phyloP scores from a whole-genome alignment of 2,888 invertebrate species.

The Chelonus formosanus region DNA sequence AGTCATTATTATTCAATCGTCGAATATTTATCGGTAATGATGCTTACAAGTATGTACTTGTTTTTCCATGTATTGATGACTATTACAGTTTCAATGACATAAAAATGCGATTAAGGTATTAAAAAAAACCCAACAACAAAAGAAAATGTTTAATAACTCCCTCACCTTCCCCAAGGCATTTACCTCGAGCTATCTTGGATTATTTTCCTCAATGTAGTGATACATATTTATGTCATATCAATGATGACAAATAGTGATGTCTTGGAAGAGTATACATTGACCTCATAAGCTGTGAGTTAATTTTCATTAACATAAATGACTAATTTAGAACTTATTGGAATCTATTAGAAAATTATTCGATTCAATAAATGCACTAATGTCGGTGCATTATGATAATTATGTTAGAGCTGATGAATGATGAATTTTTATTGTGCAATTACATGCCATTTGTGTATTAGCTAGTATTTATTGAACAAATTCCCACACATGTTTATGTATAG shows the following conservation, averaged over 20 bases:
- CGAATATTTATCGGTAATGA: not conserved
- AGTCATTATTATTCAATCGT: conserved; percentile 1
- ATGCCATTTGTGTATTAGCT: conserved; percentile 10
- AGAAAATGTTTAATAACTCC: not conserved
- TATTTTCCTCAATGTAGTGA: not conserved
- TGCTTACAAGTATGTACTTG: not conserved
- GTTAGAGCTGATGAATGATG: too few relatives aligned
- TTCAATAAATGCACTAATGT: too few relatives aligned
- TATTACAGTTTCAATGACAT: not conserved
- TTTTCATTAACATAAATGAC: not conserved
- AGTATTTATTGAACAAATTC: not conserved
- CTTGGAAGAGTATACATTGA: not conserved
- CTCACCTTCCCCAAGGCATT: conserved; percentile 3
- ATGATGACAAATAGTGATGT: not conserved
- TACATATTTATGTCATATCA: not conserved
- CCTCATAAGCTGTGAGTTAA: not conserved
- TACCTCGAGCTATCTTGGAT: not conserved
- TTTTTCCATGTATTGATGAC: not conserved
- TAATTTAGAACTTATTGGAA: too few relatives aligned
- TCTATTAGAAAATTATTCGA: too few relatives aligned
- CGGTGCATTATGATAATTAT: too few relatives aligned
- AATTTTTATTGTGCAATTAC: conserved; percentile 7
- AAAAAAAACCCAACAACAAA: not conserved
- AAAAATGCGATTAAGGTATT: not conserved
- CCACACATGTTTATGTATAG: not conserved